phyloP scores from a whole-genome alignment of 2,113 vertebrate genomes.

The Gallinago undulata region DNA sequence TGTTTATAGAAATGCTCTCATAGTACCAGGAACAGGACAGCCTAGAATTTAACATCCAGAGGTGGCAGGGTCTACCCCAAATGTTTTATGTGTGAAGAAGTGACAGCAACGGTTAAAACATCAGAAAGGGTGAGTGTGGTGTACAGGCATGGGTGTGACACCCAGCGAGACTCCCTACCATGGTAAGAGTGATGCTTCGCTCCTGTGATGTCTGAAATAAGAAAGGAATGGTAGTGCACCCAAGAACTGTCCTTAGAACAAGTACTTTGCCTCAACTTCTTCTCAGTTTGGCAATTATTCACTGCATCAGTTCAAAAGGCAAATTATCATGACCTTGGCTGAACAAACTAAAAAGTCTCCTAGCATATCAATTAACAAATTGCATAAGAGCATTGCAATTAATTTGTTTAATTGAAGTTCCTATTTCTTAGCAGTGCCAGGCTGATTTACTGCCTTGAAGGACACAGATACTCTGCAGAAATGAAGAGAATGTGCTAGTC shows the following conservation, averaged over 20 bases:
- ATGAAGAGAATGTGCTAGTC: background rate
- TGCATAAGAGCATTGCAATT: background rate
- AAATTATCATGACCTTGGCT: constrained; percentile 7
- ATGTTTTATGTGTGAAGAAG: background rate
- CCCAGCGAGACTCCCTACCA: background rate
- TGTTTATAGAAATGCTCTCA: background rate
- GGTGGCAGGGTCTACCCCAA: background rate
- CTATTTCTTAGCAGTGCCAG: constrained; percentile 1
- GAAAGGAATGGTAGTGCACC: background rate
- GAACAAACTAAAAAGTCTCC: background rate
- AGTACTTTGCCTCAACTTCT: background rate
- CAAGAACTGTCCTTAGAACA: background rate
- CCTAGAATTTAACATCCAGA: background rate
- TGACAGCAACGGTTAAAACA: background rate
- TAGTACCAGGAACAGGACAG: background rate
- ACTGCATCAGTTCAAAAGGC: background rate
- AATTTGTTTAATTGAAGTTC: constrained; percentile 34
- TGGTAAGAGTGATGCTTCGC: background rate
- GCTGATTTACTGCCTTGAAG: constrained; percentile 26
- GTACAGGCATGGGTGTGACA: background rate
- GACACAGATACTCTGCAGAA: constrained; percentile 1
- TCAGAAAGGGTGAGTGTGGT: background rate
- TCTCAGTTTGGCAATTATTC: background rate
- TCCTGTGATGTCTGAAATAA: background rate
- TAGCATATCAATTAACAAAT: constrained; percentile 9